These are phyloP conservation scores for Boleophthalmus pectinirostris DNA, from an alignment of 2,113 vertebrate genomes.

Conservation along the genomic window DNA sequence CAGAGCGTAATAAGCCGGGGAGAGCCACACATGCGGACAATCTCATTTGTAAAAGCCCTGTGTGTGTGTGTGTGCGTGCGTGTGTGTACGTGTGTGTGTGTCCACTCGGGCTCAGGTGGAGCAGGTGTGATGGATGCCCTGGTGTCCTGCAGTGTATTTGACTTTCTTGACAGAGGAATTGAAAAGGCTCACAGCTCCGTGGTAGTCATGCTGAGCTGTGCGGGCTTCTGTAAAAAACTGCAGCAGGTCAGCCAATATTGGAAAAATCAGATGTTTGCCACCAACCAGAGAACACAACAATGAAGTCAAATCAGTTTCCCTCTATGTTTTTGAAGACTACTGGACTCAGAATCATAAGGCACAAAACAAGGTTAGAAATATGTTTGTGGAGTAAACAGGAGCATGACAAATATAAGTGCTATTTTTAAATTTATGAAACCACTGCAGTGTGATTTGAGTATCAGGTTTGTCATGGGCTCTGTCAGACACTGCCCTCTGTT, in stretches of 20 bases:
- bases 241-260: constrained; percentile 18
- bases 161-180: constrained; percentile 24
- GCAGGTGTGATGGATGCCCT: constrained; percentile 42
- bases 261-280: constrained; percentile 5
- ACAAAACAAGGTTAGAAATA: constrained; percentile 12
- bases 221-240: constrained; percentile 21
- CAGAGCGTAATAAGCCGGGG: constrained; percentile 2
- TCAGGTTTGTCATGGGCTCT: background rate
- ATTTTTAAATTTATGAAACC: constrained; percentile 5
- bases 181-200: constrained; percentile 19
- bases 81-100: background rate
- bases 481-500: constrained; percentile 67
- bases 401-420: constrained; percentile 18
- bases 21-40: constrained; percentile 2
- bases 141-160: constrained; percentile 10
- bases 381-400: background rate
- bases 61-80: constrained; percentile 1
- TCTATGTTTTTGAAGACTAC: background rate
- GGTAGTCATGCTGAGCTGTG: background rate
- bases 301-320: constrained; percentile 11
- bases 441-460: constrained; percentile 16
- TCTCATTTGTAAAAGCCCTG: background rate
- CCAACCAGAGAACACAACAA: background rate
- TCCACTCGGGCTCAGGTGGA: constrained; percentile 28
- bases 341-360: background rate